Base-by-base conservation (phyloP, 2,888 invertebrate genomes). In the Melanargia galathea region DNA sequence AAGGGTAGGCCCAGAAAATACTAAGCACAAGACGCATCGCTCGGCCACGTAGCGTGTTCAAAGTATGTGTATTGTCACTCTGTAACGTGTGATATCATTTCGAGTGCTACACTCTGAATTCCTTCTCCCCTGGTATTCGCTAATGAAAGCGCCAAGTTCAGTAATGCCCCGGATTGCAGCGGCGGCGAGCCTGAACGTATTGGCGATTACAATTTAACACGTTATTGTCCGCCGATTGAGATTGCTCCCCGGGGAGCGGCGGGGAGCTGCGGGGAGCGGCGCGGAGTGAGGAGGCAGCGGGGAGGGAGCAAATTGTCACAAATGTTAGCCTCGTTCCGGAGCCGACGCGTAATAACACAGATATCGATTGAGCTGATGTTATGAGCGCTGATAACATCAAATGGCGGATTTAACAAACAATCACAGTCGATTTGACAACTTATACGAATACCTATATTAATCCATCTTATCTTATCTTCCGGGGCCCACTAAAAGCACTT, bases 201-300 rank as follows among this genome's bases (percentile, higher is more conserved):
- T 26, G 51, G 18, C 33, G 51, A 51, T 51, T 51, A 51, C 51
- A 51, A 51, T 51, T 51, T 51, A 51, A 51, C 51, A 51, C 51
- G 51, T 51, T 51, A 51, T 51, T 51, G 51, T 51, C 11, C 20
- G 22, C 22, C 51, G 51, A 51, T 49, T 49, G 49, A 30, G 49
- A 51, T 51, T 51, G 51, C 51, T 51, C 51, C 33, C 51, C 52
- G 20, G 52, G 52, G 52, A 46, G 30, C 26, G 60, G 43, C 26
- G 18, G 62, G 51, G 45, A 45, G 57, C 20, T 26, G 54, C 22
- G 22, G 40, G 26, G 26, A n/a, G 51, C 26, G 35, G 40, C 16
- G n/a, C 51, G 58, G 45, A 45, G 57, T 16, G 38, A 8, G 59
- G 16, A 20, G 26, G 18, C 18, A n/a, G 51, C 26, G 35, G 40